Percentiles rank a stretch among this genome's conserved stretches.
Evolutionary conservation across 2,888 invertebrate species (phyloP).

Genomic region (Fissipunctia ypsillon): DNA sequence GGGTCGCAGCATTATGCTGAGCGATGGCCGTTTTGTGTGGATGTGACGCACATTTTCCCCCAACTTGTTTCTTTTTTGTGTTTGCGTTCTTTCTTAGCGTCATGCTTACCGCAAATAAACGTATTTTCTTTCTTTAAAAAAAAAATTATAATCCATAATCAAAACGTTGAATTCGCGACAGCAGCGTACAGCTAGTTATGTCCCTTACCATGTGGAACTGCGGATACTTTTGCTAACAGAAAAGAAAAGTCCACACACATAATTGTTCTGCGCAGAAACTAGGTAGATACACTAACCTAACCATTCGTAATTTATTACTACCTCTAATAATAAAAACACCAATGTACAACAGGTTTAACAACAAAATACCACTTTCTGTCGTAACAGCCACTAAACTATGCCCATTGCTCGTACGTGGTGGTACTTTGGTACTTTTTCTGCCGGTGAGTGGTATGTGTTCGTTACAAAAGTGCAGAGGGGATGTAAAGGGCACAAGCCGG

Average conservation of each 20-base stretch:
- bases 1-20: no score
- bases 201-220: no score
- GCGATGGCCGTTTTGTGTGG: no score
- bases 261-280: neutral
- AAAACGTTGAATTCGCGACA: neutral
- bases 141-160: no score
- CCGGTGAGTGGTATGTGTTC: conserved; percentile 39
- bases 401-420: conserved; percentile 9
- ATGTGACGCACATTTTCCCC: no score
- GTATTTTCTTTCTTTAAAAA: no score
- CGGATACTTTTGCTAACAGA: no score
- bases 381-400: conserved; percentile 12
- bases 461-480: conserved; percentile 41
- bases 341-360: conserved; percentile 10
- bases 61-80: no score
- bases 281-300: no score
- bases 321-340: conserved; percentile 15
- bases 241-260: no score
- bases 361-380: conserved; percentile 22
- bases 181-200: neutral
- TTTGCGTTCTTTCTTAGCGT: no score
- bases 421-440: conserved; percentile 45
- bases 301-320: conserved; percentile 24
- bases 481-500: conserved; percentile 62
- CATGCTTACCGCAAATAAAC: no score